These are phyloP conservation scores for Cuculus canorus DNA, from an alignment of 2,797 vertebrate genomes.

Conservation along the genomic window DNA sequence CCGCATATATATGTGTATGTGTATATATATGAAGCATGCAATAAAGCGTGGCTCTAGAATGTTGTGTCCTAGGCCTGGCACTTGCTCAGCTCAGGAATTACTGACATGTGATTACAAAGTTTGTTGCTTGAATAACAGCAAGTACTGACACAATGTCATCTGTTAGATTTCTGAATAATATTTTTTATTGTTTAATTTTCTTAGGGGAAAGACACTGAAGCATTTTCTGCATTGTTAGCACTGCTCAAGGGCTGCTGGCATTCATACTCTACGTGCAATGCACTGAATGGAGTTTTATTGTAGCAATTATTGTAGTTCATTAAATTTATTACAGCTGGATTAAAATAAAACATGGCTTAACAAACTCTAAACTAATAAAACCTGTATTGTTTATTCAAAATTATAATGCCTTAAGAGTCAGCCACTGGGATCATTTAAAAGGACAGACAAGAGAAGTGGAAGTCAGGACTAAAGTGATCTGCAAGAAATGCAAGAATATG, in stretches of 20 bases:
- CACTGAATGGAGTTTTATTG: constrained; percentile 50
- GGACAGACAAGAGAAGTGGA: neutral
- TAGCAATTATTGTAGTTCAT: constrained; percentile 66
- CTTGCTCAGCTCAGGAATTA: neutral
- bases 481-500: neutral
- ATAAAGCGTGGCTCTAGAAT: neutral
- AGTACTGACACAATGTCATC: neutral
- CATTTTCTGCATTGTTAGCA: neutral
- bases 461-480: neutral
- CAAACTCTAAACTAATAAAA: constrained; percentile 65
- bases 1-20: no score
- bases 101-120: neutral
- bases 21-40: neutral
- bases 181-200: neutral
- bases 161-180: neutral
- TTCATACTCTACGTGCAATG: neutral
- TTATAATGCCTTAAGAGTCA: neutral
- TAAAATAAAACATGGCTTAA: constrained; percentile 69
- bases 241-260: constrained; percentile 18
- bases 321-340: constrained; percentile 65
- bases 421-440: neutral
- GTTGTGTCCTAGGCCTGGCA: neutral
- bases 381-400: constrained; percentile 43
- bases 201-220: neutral
- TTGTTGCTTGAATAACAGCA: neutral